These are phyloP conservation scores for Microctenopoma stevenorrisi DNA, from an alignment of 2,797 vertebrate species.

Conservation along the genomic window DNA sequence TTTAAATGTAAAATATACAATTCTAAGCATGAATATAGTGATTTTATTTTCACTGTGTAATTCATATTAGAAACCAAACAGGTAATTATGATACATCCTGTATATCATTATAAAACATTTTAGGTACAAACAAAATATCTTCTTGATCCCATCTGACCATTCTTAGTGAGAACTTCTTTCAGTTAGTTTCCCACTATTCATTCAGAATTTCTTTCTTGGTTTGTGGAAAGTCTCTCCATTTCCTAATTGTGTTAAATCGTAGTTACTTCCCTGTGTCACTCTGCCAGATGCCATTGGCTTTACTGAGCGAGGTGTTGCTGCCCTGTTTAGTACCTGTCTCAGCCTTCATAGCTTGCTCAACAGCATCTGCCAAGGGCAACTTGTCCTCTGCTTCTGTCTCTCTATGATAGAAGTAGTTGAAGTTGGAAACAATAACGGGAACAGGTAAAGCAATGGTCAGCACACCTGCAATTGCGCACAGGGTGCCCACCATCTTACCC, in stretches of 20 bases:
- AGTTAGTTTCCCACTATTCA: slow-evolving; percentile 5
- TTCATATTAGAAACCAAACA: slow-evolving; percentile 41
- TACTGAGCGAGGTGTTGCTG: slow-evolving; percentile 88
- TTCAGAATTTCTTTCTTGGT: slow-evolving; percentile 8
- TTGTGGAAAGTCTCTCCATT: slow-evolving; percentile 17
- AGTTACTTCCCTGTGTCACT: slow-evolving; percentile 77
- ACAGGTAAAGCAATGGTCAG: slow-evolving; percentile 97
- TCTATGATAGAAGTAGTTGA: slow-evolving; percentile 98
- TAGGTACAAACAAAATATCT: slow-evolving; percentile 20
- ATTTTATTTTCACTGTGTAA: slow-evolving; percentile 22
- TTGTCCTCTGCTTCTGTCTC: slow-evolving; percentile 95
- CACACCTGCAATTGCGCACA: slow-evolving; percentile 96
- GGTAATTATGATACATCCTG: slow-evolving; percentile 50
- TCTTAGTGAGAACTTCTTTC: slow-evolving; percentile 3
- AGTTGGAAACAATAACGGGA: slow-evolving; percentile 97
- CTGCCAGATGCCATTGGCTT: slow-evolving; percentile 85
- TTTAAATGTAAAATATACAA: slow-evolving; percentile 32
- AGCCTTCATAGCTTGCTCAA: slow-evolving; percentile 78
- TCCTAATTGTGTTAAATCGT: neutral
- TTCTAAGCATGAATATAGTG: neutral
- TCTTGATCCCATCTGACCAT: slow-evolving; percentile 4
- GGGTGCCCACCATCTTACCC: slow-evolving; percentile 94
- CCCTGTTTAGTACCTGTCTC: slow-evolving; percentile 70
- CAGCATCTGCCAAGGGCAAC: slow-evolving; percentile 78
- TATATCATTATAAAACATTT: slow-evolving; percentile 40